Evolutionary conservation across 2,888 invertebrate species (phyloP), one percentile per base, ranked within the genome.

Genomic region (Itoplectis maculator): DNA sequence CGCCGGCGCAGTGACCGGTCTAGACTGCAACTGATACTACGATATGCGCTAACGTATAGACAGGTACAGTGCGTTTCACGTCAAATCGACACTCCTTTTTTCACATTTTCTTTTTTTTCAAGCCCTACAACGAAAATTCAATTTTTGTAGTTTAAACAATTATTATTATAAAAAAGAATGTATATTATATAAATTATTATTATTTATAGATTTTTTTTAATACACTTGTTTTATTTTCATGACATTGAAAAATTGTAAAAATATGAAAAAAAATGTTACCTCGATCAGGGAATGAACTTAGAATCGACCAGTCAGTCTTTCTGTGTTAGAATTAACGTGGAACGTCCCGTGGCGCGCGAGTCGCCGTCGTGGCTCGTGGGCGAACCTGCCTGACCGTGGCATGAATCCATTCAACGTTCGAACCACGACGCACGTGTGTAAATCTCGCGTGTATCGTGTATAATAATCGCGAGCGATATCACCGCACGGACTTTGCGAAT

Each of bases 301-400:
- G 23, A 13, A 54, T 23, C 23, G 13, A 11, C 23, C 2, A 54
- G 23, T 59, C 29, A 3, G 56, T 35, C n/a, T 7, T 11, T 5
- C 7, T 35, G 35, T n/a, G n/a, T n/a, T n/a, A n/a, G n/a, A n/a
- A n/a, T n/a, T n/a, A n/a, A n/a, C 56, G 35, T 59, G n/a, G 15
- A 59, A 37, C n/a, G 59, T n/a, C 29, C 35, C 59, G 45, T 72
- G 23, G 7, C 37, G 9, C 37, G 11, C 35, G 65, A 15, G 49
- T 54, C 29, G 51, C n/a, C 23, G 65, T 65, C 37, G n/a, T 40
- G 40, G n/a, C 42, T 13, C 40, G 74, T 74, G 70, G 74, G 59
- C 78, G 76, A 56, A 81, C 59, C 45, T 29, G 59, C 51, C 11
- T 51, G 72, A 61, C 76, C 77, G 68, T 81, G 68, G 81, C 81